Base-by-base conservation (phyloP, 2,888 invertebrate species). In the Patella ulyssiponensis region DNA sequence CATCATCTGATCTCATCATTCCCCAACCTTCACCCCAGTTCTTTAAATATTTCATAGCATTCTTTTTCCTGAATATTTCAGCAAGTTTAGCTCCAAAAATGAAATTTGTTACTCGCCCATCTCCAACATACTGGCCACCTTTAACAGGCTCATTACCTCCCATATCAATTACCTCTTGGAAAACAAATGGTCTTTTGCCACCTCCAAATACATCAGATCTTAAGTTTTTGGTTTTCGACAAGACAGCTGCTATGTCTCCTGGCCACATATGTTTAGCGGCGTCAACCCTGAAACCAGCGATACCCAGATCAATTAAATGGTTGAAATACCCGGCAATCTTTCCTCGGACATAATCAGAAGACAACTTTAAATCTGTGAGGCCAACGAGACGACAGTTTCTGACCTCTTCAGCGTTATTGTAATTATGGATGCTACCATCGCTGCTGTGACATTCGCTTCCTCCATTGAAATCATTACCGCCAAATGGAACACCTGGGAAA, bases 61-160 rank as follows among this genome's bases (percentile, higher is more conserved):
- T 84, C 27, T 80, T 52, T 14, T 64, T 73, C 4, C 79, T 77
- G 77, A 87, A 86, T 14, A 84, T 85, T 51, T 84, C 80, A 3
- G 86, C 88, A 2, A 90, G 78, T 71, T 88, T 83, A 51, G 78
- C 93, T 7, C 94, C 93, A 82, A 92, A 93, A 74, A 92, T 92
- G 91, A 97, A 97, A 90, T 97, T 97, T 0, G 96, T 96, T n/a
- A 97, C 96, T 0, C 94, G 89, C 0, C 89, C 90, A 3, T 86
- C 80, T 7, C 75, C 77, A 14, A 86, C 84, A 80, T 91, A 91
- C 76, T 91, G 87, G 9, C 80, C 77, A 51, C 83, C 87, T 53
- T 83, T 86, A 54, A 90, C 88, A 9, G 88, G 82, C 77, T 90
- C 90, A 14, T 80, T 81, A 0, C 87, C 87, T 0, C 88, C 87